Conservation (phyloP, 2,797 vertebrate species). For the Pitangus sulphuratus region DNA sequence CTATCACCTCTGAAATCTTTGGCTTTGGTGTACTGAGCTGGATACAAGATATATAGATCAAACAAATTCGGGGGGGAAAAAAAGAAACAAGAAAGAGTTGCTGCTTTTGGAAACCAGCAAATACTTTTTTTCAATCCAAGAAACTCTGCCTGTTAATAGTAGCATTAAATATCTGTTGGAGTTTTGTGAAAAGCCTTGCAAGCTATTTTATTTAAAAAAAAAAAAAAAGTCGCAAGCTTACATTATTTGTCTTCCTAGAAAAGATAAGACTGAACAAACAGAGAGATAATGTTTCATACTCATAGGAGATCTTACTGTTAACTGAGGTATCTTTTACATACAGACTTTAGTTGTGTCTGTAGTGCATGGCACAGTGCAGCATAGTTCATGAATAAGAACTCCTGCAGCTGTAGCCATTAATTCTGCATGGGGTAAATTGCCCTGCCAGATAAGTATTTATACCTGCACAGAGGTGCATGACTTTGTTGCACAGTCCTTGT, state of each 20-base stretch:
- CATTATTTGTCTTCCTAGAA: neutral
- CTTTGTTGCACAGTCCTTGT: neutral
- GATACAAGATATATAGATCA: neutral
- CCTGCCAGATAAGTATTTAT: neutral
- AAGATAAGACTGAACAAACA: neutral
- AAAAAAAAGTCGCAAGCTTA: neutral
- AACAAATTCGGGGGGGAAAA: neutral
- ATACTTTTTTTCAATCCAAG: neutral
- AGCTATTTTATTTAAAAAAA: neutral
- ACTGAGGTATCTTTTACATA: neutral
- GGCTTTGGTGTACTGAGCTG: slow-evolving; percentile 15
- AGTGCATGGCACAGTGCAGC: too few relatives aligned
- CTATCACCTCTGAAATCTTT: slow-evolving; percentile 46
- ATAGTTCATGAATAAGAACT: neutral
- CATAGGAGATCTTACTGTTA: neutral
- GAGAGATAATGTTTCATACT: neutral
- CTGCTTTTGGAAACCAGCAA: neutral
- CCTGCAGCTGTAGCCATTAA: neutral
- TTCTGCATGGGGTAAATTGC: neutral
- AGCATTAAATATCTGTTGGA: neutral
- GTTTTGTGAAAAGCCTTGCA: neutral
- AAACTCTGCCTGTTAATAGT: neutral
- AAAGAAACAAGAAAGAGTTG: neutral
- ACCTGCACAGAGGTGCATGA: neutral
- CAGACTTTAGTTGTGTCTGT: neutral